Percentiles rank a stretch among this genome's conserved stretches.
Evolutionary conservation across 35 echinoderm and acorn worm species (phyloP).

Genomic region (Acanthaster planci): DNA sequence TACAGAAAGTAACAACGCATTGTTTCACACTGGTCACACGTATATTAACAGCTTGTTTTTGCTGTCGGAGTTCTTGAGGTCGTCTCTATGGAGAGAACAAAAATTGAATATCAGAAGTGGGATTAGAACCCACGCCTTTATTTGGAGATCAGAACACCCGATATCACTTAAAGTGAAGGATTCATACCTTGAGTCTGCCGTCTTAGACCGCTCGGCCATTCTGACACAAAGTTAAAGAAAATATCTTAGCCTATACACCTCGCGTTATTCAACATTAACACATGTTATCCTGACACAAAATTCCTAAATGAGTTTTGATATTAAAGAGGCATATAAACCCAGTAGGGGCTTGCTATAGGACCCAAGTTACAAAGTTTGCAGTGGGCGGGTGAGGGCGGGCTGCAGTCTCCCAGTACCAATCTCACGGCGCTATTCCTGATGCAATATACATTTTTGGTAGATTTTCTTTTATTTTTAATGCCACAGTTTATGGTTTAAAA

Average conservation of each 20-base stretch:
- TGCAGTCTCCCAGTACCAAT: not conserved
- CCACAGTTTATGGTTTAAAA: too few relatives aligned
- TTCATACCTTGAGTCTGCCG: constrained; percentile 1
- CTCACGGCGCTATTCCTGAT: too few relatives aligned
- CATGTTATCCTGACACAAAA: too few relatives aligned
- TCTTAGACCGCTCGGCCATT: constrained; percentile 24
- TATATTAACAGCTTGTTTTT: not conserved
- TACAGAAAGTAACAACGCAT: too few relatives aligned
- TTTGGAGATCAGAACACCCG: constrained; percentile 2
- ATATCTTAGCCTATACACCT: not conserved
- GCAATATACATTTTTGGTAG: too few relatives aligned
- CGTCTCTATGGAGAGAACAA: not conserved
- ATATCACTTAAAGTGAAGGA: not conserved
- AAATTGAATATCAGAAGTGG: constrained; percentile 5
- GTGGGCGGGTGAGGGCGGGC: not conserved
- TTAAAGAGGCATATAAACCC: not conserved
- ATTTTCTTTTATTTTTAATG: too few relatives aligned
- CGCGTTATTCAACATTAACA: not conserved
- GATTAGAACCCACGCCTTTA: constrained; percentile 14
- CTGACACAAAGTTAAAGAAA: not conserved
- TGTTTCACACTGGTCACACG: too few relatives aligned
- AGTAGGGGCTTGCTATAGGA: not conserved
- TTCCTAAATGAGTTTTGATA: not conserved
- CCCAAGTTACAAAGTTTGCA: not conserved
- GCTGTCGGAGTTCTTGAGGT: not conserved